Percentiles rank a stretch among this genome's conserved stretches.
Conservation (phyloP, 2,888 invertebrate genomes). For the Ectemnius continuus region DNA sequence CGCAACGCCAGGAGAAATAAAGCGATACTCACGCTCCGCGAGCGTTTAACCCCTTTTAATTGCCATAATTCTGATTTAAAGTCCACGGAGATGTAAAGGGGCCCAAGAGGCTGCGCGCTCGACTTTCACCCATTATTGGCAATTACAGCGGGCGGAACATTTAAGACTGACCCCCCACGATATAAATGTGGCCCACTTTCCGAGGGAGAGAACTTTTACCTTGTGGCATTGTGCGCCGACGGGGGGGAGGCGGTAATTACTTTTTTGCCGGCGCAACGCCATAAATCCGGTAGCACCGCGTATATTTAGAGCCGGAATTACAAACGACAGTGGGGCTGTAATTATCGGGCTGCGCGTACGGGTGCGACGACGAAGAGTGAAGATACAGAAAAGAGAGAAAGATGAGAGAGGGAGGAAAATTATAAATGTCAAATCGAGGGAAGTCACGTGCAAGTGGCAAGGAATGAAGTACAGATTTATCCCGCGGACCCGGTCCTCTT, state of each 20-base stretch:
- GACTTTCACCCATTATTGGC: no score
- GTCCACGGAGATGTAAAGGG: slow-evolving; percentile 13
- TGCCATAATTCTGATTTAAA: slow-evolving; percentile 31
- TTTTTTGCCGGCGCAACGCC: neutral
- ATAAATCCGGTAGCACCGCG: neutral
- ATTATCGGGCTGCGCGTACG: slow-evolving; percentile 14
- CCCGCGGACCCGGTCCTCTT: slow-evolving; percentile 1
- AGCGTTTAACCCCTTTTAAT: slow-evolving; percentile 27
- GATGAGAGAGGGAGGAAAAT: neutral
- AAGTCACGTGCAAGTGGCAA: slow-evolving; percentile 23
- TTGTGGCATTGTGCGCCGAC: neutral
- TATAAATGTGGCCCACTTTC: neutral
- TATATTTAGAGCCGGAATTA: neutral
- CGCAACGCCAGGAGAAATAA: slow-evolving; percentile 12
- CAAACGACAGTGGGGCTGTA: slow-evolving; percentile 16
- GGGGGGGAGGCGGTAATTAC: neutral
- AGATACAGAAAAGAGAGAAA: no score
- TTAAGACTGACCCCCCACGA: no score
- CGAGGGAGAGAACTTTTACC: neutral
- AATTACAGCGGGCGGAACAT: no score
- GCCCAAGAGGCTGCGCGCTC: neutral
- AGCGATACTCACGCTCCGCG: neutral
- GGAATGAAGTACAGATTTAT: slow-evolving; percentile 44
- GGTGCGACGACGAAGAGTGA: slow-evolving; percentile 13
- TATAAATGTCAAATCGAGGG: slow-evolving; percentile 14